Base-by-base conservation (phyloP, 2,888 invertebrate species). In the Cheilosia vulpina region DNA sequence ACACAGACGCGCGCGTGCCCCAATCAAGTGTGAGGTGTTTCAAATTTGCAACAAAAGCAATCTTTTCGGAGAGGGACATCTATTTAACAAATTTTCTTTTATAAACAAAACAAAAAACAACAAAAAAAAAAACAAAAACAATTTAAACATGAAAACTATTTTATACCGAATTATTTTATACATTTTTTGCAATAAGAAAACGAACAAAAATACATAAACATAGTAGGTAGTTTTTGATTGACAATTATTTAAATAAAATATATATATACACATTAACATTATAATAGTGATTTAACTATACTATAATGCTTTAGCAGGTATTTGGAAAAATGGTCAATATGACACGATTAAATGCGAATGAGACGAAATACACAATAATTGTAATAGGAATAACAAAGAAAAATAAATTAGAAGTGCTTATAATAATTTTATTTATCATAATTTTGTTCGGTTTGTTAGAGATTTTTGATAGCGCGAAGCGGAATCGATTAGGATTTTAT, bases 101-200 rank as follows among this genome's bases (percentile, higher is more conserved):
- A 68, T 21, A 78, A 47, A 45, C 34, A 78, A 45, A 52, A 24
- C 38, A 63, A 55, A 34, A 62, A 41, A n/a, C 21, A 43, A 57
- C 4, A 47, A 19, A 47, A 71, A 57, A 57, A 21, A 43, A 50
- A 41, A 53, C 11, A 62, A 5, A 17, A n/a, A n/a, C n/a, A 52
- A 27, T 27, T 27, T 6, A 27, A 62, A 73, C 38, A 38, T 38
- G 38, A 38, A 38, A 62, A 85, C 85, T 85, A 81, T 85, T 85
- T 85, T 85, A 68, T 85, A 85, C 62, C 62, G 57, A 81, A 85
- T 85, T 81, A 60, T 85, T 85, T 85, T 85, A 72, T 81, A 85
- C 81, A 43, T 85, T 85, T 77, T 85, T 81, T 81, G 47, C 66
- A 76, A 72, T 72, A 81, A 76, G 71, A 71, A 9, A 71, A 76